A percentile compares a stretch with the other conserved stretches of the same genome.
Evolutionary conservation across 2,113 vertebrate genomes (phyloP).

Genomic region (Otis tarda): DNA sequence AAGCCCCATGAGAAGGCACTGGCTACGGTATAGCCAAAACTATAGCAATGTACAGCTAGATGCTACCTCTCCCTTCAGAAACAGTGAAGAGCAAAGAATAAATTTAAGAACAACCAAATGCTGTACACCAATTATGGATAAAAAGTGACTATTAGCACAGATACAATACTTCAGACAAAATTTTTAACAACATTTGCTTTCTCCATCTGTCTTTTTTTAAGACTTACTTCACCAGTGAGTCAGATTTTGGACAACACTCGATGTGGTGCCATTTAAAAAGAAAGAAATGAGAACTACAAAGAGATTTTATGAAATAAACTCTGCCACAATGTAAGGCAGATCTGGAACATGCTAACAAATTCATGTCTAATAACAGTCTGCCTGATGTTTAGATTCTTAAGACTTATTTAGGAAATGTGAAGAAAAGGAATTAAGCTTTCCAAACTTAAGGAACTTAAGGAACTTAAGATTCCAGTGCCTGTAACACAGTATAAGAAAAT

Average conservation of each 20-base stretch:
- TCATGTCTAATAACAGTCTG: neutral
- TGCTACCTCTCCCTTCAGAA: neutral
- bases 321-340: neutral
- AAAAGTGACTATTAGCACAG: conserved; percentile 9
- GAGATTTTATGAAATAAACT: conserved; percentile 15
- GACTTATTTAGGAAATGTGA: neutral
- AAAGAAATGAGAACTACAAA: neutral
- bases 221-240: conserved; percentile 17
- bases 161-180: conserved; percentile 2
- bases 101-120: neutral
- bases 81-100: neutral
- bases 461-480: neutral
- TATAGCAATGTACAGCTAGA: neutral
- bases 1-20: neutral
- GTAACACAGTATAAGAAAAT: neutral
- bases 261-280: conserved; percentile 38
- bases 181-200: conserved; percentile 61
- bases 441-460: neutral
- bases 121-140: neutral
- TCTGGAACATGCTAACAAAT: conserved; percentile 36
- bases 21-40: neutral
- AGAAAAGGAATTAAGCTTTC: neutral
- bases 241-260: conserved; percentile 41
- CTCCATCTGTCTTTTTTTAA: conserved; percentile 53
- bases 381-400: conserved; percentile 21